Conservation (phyloP, 2,888 invertebrate species). For the Clepsis dumicolana region DNA sequence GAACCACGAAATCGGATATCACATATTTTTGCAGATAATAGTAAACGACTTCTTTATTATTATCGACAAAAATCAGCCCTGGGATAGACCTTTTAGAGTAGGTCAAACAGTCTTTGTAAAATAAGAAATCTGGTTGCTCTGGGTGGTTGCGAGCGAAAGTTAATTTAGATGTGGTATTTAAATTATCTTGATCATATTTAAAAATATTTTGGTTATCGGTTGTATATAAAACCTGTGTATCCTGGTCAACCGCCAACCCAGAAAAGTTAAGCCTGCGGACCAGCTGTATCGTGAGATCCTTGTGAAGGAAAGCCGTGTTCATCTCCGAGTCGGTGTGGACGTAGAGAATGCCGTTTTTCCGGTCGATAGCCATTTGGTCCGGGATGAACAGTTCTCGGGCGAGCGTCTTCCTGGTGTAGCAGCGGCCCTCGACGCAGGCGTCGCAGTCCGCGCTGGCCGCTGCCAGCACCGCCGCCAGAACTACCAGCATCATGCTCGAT, state of each 20-base stretch:
- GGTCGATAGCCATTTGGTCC: slow-evolving; percentile 25
- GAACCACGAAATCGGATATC: slow-evolving; percentile 1
- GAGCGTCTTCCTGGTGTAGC: neutral
- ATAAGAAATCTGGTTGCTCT: neutral
- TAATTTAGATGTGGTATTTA: neutral
- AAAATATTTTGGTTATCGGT: neutral
- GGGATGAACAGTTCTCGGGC: neutral
- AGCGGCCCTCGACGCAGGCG: slow-evolving; percentile 8
- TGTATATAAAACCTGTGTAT: slow-evolving; percentile 1
- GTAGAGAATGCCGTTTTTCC: slow-evolving; percentile 13
- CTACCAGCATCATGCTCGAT: neutral
- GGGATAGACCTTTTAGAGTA: neutral
- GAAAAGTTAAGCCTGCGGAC: neutral
- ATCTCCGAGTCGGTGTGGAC: neutral
- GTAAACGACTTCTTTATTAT: neutral
- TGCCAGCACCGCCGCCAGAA: neutral
- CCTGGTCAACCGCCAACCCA: slow-evolving; percentile 11
- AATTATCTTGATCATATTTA: neutral
- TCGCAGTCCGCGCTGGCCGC: slow-evolving; percentile 12
- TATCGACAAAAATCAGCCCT: neutral
- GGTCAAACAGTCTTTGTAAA: neutral
- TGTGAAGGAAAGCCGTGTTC: neutral
- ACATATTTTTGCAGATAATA: neutral
- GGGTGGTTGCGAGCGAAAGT: no score
- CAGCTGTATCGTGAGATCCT: neutral